A percentile compares a stretch with the other conserved stretches of the same genome.
These are phyloP conservation scores for Ceyx erithaca DNA, from an alignment of 2,797 vertebrate species.

Conservation along the genomic window DNA sequence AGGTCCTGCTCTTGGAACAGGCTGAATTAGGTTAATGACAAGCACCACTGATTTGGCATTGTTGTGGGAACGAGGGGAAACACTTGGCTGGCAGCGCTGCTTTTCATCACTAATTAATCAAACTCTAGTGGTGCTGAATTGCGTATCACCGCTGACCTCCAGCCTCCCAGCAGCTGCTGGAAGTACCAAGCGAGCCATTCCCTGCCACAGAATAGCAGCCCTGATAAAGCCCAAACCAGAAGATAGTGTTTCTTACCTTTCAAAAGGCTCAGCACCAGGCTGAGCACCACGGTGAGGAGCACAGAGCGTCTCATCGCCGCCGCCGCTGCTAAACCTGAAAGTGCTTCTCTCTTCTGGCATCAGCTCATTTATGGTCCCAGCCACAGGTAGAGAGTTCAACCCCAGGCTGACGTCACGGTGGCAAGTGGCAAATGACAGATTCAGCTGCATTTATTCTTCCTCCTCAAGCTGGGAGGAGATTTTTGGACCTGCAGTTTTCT, in stretches of 20 bases:
- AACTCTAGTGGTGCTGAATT: not conserved
- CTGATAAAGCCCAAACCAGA: conserved; percentile 27
- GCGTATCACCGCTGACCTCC: not conserved
- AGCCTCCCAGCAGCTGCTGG: not conserved
- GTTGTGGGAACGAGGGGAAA: not conserved
- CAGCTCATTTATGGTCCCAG: conserved; percentile 61
- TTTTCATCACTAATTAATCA: conserved; percentile 43
- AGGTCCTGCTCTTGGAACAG: not conserved
- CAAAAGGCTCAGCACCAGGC: not conserved
- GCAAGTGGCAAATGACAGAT: conserved; percentile 38
- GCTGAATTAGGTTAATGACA: conserved; percentile 49
- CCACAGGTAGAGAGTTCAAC: conserved; percentile 66
- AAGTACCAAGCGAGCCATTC: conserved; percentile 27
- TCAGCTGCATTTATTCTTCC: not conserved
- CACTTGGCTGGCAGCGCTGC: not conserved
- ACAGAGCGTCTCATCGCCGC: conserved; percentile 48
- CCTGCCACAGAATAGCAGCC: conserved; percentile 12
- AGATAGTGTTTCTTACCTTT: conserved; percentile 74
- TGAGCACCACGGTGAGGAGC: not conserved
- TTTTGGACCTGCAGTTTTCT: not conserved
- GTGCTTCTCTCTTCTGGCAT: not conserved
- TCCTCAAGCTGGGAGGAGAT: not conserved
- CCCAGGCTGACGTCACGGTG: conserved; percentile 70
- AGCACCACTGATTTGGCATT: conserved; percentile 26
- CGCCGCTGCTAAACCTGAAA: conserved; percentile 42